Conservation (phyloP, 2,888 invertebrate species). For the Leptarthrus brevirostris region DNA sequence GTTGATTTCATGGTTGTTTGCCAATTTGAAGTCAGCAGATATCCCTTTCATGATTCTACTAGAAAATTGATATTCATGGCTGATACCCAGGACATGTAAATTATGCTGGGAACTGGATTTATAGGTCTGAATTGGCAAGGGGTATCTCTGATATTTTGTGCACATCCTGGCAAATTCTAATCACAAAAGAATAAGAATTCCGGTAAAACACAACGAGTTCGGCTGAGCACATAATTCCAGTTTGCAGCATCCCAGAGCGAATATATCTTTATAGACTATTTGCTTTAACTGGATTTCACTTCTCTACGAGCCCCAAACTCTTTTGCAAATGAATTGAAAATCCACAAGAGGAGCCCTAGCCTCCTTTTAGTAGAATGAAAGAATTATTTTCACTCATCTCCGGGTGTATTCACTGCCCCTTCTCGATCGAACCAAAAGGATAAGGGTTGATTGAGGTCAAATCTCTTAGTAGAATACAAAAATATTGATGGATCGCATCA, state of each 20-base stretch:
- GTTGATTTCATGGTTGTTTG: conserved; percentile 45
- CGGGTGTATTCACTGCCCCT: neutral
- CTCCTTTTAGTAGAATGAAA: conserved; percentile 7
- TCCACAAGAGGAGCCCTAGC: neutral
- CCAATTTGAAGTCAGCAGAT: conserved; percentile 47
- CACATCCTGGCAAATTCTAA: conserved; percentile 22
- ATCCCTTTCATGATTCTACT: conserved; percentile 18
- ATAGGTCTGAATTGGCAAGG: conserved; percentile 35
- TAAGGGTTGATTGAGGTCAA: conserved; percentile 40
- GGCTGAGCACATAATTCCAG: neutral
- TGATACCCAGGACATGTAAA: conserved; percentile 43
- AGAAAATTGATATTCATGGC: conserved; percentile 44
- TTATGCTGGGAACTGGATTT: conserved; percentile 30
- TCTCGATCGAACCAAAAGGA: neutral
- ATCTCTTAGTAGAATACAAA: conserved; percentile 13
- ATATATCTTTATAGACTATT: neutral
- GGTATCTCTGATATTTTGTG: conserved; percentile 6
- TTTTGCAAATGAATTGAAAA: conserved; percentile 23
- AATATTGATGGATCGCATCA: conserved; percentile 37
- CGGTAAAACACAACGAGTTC: neutral
- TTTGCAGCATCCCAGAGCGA: neutral
- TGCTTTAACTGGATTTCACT: neutral
- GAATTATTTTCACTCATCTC: conserved; percentile 4
- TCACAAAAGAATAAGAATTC: conserved; percentile 17
- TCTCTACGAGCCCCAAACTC: neutral